Conservation (phyloP, 2,113 vertebrate species). For the Sisor rabdophorus region DNA sequence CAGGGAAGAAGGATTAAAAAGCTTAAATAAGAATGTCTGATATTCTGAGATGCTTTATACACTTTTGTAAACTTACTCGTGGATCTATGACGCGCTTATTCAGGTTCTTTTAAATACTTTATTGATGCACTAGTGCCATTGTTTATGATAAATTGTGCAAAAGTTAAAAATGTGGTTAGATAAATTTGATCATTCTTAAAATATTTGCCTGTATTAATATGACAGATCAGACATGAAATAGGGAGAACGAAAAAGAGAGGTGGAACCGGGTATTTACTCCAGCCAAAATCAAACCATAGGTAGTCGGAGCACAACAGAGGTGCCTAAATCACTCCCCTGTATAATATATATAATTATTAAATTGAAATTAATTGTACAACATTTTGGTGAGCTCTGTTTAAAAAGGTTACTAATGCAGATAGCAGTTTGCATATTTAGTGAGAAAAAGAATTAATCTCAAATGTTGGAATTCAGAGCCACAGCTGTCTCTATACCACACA, state of each 20-base stretch:
- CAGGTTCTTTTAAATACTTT: background rate
- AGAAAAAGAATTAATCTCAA: background rate
- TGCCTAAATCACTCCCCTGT: too few species aligned
- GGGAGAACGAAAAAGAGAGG: too few species aligned
- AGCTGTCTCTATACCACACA: conserved; percentile 39
- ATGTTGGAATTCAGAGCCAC: background rate
- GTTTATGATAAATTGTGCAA: background rate
- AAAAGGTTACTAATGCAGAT: background rate
- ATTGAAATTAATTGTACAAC: too few species aligned
- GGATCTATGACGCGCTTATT: background rate
- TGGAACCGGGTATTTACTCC: too few species aligned
- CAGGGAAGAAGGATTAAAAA: background rate
- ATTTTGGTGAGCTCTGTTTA: background rate
- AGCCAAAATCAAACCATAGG: too few species aligned
- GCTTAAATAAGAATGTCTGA: conserved; percentile 10
- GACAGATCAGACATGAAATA: too few species aligned
- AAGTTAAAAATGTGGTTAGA: background rate
- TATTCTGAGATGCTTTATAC: background rate
- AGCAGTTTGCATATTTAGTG: conserved; percentile 18
- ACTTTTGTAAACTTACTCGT: background rate
- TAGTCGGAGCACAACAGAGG: too few species aligned
- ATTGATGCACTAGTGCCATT: background rate
- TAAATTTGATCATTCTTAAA: background rate
- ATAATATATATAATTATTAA: too few species aligned
- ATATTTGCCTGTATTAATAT: too few species aligned